A percentile compares a stretch with the other conserved stretches of the same genome.
Evolutionary conservation across 2,888 invertebrate genomes (phyloP).

Genomic region (Eumacrocentrus americanus): DNA sequence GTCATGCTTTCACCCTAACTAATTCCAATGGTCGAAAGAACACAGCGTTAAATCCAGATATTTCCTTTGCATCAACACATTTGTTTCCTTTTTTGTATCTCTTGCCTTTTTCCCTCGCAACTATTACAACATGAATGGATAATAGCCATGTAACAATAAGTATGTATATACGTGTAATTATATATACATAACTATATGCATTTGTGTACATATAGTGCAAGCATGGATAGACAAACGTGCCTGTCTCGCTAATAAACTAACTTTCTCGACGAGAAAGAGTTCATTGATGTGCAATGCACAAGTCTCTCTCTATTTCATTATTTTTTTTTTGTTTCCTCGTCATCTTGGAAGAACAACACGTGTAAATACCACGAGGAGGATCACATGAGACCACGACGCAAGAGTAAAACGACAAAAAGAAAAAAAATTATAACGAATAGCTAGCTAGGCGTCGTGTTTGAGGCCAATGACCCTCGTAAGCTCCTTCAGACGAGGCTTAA

Average conservation of each 20-base stretch:
- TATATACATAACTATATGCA: conserved; percentile 2
- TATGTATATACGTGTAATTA: conserved; percentile 11
- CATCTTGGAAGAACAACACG: conserved; percentile 11
- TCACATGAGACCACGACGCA: neutral
- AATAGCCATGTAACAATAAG: conserved; percentile 9
- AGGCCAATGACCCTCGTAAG: conserved; percentile 9
- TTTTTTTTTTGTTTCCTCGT: conserved; percentile 10
- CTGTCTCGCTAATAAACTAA: neutral
- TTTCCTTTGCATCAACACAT: too few species aligned
- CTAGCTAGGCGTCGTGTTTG: neutral
- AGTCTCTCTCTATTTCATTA: conserved; percentile 16
- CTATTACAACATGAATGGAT: conserved; percentile 7
- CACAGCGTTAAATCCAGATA: neutral
- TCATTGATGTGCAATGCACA: conserved; percentile 19
- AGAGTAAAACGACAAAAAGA: neutral
- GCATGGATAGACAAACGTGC: conserved; percentile 4
- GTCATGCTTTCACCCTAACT: neutral
- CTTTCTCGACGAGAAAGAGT: neutral
- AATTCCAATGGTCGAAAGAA: neutral
- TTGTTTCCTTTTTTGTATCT: neutral
- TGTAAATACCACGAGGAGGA: conserved; percentile 7
- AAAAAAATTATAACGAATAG: neutral
- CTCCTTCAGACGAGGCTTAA: neutral
- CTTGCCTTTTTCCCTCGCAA: neutral
- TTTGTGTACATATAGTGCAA: conserved; percentile 16